Base-by-base conservation (phyloP, 2,888 invertebrate genomes). In the Nomada fucata region DNA sequence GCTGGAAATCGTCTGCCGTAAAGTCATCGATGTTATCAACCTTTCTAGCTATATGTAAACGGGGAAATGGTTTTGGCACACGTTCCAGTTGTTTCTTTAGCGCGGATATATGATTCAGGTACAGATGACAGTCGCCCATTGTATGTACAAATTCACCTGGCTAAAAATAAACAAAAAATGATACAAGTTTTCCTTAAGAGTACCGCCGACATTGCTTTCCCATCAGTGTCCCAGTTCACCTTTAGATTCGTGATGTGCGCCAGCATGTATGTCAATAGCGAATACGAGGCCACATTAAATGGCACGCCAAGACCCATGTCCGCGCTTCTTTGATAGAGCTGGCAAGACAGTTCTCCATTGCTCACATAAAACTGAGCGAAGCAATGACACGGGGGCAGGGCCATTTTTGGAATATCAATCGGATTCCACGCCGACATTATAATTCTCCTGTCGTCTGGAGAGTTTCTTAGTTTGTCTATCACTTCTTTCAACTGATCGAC, bases 231-330 rank as follows among this genome's bases (percentile, higher is more conserved):
- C 36, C 36, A 36, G 7, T 7, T n/a, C 11, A 97, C 97, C 95
- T 98, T 96, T 61, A 99, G 94, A 63, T 96, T 96, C n/a, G 98
- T 98, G 26, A 99, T 96, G 92, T 99, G 98, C 36, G 99, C 99
- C 86, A 99, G 97, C 98, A 99, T 99, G 90, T 97, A 97, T 2
- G 98, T 99, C 3, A 99, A 95, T 44, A 99, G 93, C 1, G 99
- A 96, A 94, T 99, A 99, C 89, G 99, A 99, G 67, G 99, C 99
- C 89, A 99, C 98, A 94, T 99, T 99, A 94, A 99, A 99, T 15
- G 99, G 99, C 0, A 99, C 98, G n/a, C 99, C 99, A 1, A 99
- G 95, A 2, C 99, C 99, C 97, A 99, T 98, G 93, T 99, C 99
- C 10, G 98, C 99, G 89, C 99, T 99, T 85, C 99, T 95, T 94